A percentile compares a stretch with the other conserved stretches of the same genome.
Evolutionary conservation across 2,888 invertebrate species (phyloP).

Genomic region (Seira ritae): DNA sequence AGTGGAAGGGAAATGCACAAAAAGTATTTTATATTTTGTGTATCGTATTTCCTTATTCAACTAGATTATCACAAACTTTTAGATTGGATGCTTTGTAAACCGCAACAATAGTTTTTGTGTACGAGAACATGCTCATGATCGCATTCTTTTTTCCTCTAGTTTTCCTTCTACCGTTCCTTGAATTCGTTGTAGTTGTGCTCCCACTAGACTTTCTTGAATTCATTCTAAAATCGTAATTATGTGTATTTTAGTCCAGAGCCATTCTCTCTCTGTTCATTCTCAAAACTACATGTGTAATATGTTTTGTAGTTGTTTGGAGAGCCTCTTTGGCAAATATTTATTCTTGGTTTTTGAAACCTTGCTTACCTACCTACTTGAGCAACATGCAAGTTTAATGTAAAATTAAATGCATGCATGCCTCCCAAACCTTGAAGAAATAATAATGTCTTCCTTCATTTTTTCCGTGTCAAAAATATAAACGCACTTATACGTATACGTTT

Average conservation of each 20-base stretch:
- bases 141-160: not conserved
- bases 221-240: not conserved
- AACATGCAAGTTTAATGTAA: not conserved
- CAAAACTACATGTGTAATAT: not conserved
- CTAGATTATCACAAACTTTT: not conserved
- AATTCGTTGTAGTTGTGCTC: too few relatives aligned
- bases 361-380: not conserved
- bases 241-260: not conserved
- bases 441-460: too few relatives aligned
- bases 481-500: too few relatives aligned
- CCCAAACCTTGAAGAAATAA: too few relatives aligned
- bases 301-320: not conserved
- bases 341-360: not conserved
- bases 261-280: too few relatives aligned
- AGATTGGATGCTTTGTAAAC: slow-evolving; percentile 14
- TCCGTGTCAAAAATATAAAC: not conserved
- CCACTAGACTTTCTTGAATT: not conserved
- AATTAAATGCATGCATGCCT: not conserved
- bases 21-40: too few relatives aligned
- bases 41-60: slow-evolving; percentile 7
- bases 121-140: not conserved
- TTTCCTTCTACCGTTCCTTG: not conserved
- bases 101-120: not conserved
- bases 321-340: too few relatives aligned
- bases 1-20: too few relatives aligned